phyloP scores from a whole-genome alignment of 2,113 vertebrate species.

The Myodes glareolus region DNA sequence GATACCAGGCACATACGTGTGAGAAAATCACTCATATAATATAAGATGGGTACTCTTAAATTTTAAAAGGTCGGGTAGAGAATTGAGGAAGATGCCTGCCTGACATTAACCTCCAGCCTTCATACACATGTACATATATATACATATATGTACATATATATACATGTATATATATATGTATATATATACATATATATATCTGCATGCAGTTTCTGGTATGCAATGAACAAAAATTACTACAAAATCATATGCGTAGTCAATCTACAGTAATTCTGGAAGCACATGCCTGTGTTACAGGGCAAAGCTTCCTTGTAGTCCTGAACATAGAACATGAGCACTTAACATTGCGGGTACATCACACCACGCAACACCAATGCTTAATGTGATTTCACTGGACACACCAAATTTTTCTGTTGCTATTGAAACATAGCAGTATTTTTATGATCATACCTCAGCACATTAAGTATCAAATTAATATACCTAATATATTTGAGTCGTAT shows the following conservation, averaged over 20 bases:
- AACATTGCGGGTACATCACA: too few relatives aligned
- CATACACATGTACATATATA: too few relatives aligned
- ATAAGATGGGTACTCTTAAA: background rate
- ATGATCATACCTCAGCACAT: background rate
- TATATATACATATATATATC: rapidly evolving
- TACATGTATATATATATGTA: too few relatives aligned
- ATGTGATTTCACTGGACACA: background rate
- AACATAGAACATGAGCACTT: background rate
- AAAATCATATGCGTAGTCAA: background rate
- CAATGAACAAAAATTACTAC: background rate
- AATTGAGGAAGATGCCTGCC: background rate
- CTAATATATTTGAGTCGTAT: background rate
- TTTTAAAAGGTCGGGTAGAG: background rate
- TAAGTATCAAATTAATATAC: background rate
- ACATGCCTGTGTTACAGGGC: background rate
- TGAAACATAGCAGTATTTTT: background rate
- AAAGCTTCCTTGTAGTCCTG: background rate
- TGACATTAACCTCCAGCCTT: background rate
- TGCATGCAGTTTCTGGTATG: background rate
- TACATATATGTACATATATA: too few relatives aligned
- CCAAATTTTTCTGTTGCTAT: background rate
- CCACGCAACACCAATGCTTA: too few relatives aligned
- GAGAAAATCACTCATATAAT: background rate
- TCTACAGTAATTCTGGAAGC: background rate
- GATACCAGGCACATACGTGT: background rate